Percentiles rank a stretch among this genome's conserved stretches.
phyloP scores from a whole-genome alignment of 1,140 invertebrate genomes.

The Zaprionus ghesquierei region DNA sequence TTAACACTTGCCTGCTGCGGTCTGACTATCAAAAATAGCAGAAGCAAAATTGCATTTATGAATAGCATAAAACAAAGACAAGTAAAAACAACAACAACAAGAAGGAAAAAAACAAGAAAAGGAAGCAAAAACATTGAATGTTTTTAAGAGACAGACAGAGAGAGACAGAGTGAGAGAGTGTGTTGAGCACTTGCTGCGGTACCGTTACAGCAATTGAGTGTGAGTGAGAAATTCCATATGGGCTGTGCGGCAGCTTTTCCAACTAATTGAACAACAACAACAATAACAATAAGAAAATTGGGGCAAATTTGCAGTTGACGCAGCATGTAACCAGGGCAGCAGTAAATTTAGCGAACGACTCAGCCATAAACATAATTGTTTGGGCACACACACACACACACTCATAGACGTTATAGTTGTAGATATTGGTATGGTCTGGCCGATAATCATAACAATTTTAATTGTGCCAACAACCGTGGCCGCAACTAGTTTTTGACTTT shows the following conservation, averaged over 20 bases:
- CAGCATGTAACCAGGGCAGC: slow-evolving; percentile 64
- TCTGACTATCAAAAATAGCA: slow-evolving; percentile 60
- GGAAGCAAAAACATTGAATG: slow-evolving; percentile 1
- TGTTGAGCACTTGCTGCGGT: slow-evolving; percentile 37
- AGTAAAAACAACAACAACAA: slow-evolving; percentile 29
- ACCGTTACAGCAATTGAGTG: slow-evolving; percentile 24
- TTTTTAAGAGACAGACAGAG: neutral
- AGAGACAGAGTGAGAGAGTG: slow-evolving; percentile 38
- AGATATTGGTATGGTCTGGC: neutral
- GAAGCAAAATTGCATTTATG: slow-evolving; percentile 71
- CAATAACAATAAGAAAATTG: slow-evolving; percentile 59
- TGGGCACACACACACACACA: slow-evolving; percentile 28
- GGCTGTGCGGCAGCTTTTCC: slow-evolving; percentile 29
- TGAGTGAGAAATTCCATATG: slow-evolving; percentile 70
- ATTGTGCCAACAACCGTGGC: slow-evolving; percentile 26
- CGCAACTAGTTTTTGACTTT: slow-evolving; percentile 31
- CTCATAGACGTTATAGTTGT: slow-evolving; percentile 12
- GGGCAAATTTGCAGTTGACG: slow-evolving; percentile 73
- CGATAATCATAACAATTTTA: slow-evolving; percentile 26
- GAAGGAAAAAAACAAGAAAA: neutral
- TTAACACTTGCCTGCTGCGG: slow-evolving; percentile 58
- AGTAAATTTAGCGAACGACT: slow-evolving; percentile 70
- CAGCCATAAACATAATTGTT: slow-evolving; percentile 67
- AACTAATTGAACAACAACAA: slow-evolving; percentile 69
- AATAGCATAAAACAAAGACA: slow-evolving; percentile 55